A percentile compares a stretch with the other conserved stretches of the same genome.
Conservation (phyloP, 2,888 invertebrate genomes). For the Drosophila ustulata region DNA sequence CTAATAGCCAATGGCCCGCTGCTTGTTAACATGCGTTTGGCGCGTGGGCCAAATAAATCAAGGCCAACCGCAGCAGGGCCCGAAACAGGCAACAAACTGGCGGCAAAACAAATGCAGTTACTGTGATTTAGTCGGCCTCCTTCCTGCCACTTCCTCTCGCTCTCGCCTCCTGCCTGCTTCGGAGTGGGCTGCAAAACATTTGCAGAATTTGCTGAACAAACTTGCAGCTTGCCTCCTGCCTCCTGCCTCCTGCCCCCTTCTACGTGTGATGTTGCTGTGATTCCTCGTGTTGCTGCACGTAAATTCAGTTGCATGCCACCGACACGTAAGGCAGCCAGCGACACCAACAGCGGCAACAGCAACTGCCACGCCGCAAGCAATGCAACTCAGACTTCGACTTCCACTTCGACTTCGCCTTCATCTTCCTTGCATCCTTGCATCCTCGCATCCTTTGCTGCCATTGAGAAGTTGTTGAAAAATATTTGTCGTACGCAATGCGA, state of each 20-base stretch:
- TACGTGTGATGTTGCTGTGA: slow-evolving; percentile 13
- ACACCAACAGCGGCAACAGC: slow-evolving; percentile 9
- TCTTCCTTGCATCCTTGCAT: background rate
- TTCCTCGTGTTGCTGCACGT: slow-evolving; percentile 38
- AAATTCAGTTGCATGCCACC: slow-evolving; percentile 45
- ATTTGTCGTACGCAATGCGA: slow-evolving; percentile 39
- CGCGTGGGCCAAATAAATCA: slow-evolving; percentile 67
- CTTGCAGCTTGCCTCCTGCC: slow-evolving; percentile 23
- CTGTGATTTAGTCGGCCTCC: slow-evolving; percentile 25
- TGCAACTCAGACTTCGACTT: slow-evolving; percentile 12
- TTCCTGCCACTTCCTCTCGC: background rate
- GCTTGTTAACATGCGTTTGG: slow-evolving; percentile 74
- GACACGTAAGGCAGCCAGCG: slow-evolving; percentile 27
- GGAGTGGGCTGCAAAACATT: slow-evolving; percentile 28
- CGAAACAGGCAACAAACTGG: slow-evolving; percentile 3
- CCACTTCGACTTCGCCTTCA: slow-evolving; percentile 1
- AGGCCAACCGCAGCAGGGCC: slow-evolving; percentile 26
- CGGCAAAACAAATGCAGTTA: slow-evolving; percentile 22
- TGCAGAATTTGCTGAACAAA: slow-evolving; percentile 47
- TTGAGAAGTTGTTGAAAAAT: slow-evolving; percentile 51
- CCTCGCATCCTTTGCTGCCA: slow-evolving; percentile 20
- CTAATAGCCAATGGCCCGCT: no score
- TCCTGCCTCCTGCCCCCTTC: background rate
- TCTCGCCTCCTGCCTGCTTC: background rate
- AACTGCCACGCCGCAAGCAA: slow-evolving; percentile 23